Conservation (phyloP, 2,888 invertebrate species). For the Thera britannica region DNA sequence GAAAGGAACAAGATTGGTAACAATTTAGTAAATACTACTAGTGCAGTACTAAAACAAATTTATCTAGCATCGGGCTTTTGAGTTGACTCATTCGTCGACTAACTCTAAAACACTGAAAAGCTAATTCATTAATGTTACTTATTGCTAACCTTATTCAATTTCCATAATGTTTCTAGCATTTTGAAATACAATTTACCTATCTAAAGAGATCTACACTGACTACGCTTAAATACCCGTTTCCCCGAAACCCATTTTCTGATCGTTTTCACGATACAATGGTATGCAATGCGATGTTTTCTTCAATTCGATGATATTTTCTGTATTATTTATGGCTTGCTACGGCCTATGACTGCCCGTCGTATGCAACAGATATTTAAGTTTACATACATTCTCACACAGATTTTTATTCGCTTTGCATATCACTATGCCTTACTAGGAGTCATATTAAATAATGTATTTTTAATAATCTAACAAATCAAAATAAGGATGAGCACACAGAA, state of each 20-base stretch:
- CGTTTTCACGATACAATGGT: conserved; percentile 27
- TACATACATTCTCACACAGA: conserved; percentile 3
- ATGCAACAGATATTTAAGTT: conserved; percentile 20
- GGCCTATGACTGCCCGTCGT: conserved; percentile 11
- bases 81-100: conserved; percentile 84
- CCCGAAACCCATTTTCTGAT: conserved; percentile 59
- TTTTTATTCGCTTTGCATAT: conserved; percentile 25
- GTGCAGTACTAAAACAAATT: conserved; percentile 61
- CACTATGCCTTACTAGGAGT: conserved; percentile 23
- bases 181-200: conserved; percentile 73
- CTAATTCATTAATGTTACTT: conserved; percentile 63
- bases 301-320: conserved; percentile 7
- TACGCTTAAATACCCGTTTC: conserved; percentile 76
- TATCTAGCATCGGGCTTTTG: conserved; percentile 76
- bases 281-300: conserved; percentile 26
- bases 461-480: conserved; percentile 32
- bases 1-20: conserved; percentile 2
- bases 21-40: conserved; percentile 3
- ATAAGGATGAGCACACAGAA: conserved; percentile 29
- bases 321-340: conserved; percentile 20
- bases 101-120: conserved; percentile 85
- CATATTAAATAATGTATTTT: conserved; percentile 23
- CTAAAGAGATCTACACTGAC: conserved; percentile 70
- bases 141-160: conserved; percentile 64
- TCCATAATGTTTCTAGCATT: conserved; percentile 65